These are phyloP conservation scores for Nephrotoma appendiculata DNA, from an alignment of 2,888 invertebrate genomes.

Conservation along the genomic window DNA sequence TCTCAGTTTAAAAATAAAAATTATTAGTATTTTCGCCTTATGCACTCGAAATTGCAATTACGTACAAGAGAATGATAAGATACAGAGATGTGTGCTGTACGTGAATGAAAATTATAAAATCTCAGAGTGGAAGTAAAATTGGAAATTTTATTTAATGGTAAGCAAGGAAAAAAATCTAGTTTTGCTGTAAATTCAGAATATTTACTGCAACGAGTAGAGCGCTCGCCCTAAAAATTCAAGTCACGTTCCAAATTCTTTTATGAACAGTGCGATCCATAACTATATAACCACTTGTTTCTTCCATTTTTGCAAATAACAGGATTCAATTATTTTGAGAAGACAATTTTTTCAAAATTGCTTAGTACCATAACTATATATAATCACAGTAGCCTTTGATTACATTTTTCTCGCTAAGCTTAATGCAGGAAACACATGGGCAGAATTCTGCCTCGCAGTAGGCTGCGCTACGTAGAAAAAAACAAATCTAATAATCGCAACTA, in stretches of 20 bases:
- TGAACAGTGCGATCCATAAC: too few species aligned
- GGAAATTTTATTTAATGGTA: neutral
- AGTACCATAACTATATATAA: too few species aligned
- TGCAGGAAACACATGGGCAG: too few species aligned
- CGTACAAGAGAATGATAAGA: neutral
- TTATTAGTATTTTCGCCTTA: neutral
- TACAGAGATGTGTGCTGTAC: neutral
- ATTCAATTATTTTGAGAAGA: too few species aligned
- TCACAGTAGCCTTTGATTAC: too few species aligned
- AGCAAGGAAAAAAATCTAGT: neutral
- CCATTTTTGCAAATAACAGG: too few species aligned
- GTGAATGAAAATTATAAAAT: neutral
- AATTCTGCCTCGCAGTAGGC: too few species aligned
- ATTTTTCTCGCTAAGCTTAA: too few species aligned
- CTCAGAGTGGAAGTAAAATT: neutral
- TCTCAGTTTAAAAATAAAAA: neutral
- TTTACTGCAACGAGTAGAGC: neutral
- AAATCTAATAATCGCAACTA: too few species aligned
- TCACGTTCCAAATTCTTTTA: neutral
- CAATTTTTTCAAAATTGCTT: too few species aligned
- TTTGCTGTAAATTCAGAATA: neutral
- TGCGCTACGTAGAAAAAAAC: too few species aligned
- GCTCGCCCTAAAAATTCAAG: neutral
- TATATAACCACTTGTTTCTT: too few species aligned
- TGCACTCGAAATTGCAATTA: neutral